Base-by-base conservation (phyloP, 2,113 vertebrate genomes). In the Gymnarchus niloticus region DNA sequence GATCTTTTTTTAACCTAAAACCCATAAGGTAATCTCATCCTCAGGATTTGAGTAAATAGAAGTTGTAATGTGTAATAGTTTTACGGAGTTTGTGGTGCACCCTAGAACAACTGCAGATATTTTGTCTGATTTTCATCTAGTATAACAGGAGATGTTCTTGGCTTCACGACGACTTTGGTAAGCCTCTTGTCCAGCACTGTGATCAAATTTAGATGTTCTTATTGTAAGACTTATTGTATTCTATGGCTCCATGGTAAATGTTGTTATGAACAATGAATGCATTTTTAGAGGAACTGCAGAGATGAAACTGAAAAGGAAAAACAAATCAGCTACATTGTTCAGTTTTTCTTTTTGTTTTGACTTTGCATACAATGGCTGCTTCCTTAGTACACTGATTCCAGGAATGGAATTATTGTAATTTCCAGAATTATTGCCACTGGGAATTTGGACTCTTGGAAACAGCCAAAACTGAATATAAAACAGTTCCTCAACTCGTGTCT, bases 321-420 rank as follows among this genome's bases (percentile, higher is more conserved):
- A 78, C 23, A 78, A 78, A 78, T 37, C 37, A 48, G 44, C 76
- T n/a, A 10, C 76, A 78, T 37, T 78, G 76, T 78, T 46, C 23
- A 48, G 46, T 46, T 78, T 48, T 78, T 48, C 41, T 78, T 78
- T 78, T 78, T 78, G 76, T 78, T 78, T 48, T 46, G 44, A 78
- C 76, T 23, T 73, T 73, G 46, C 23, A 48, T 44, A 78, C 76
- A 78, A 78, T 78, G 76, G 76, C 76, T 21, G 41, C 9, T 78
- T 44, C 76, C 76, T 48, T 41, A 46, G 76, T 41, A 48, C 44
- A 48, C 44, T 21, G 44, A 78, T 78, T 78, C 76, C 76, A 46
- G 76, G 76, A 78, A 78, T 48, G 46, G 44, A 78, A 78, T 78
- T n/a, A 78, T 12, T 78, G 76, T 78, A 78, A 78, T 78, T 78